phyloP scores from a whole-genome alignment of 2,113 vertebrate species.

The Suricata suricatta region DNA sequence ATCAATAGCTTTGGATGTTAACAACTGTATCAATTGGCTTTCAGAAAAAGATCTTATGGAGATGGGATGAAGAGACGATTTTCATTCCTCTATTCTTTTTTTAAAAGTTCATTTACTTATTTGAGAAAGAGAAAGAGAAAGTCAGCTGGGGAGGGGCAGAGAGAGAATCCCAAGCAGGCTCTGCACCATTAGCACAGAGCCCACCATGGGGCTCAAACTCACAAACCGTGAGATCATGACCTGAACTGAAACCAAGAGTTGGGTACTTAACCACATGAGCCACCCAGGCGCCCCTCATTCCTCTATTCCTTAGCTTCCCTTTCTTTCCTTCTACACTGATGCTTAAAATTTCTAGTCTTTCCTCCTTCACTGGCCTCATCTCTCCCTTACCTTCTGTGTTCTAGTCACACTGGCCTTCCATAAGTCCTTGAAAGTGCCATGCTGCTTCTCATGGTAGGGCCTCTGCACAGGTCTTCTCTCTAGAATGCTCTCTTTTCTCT shows the following conservation, averaged over 20 bases:
- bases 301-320: neutral
- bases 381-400: neutral
- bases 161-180: too few relatives aligned
- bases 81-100: neutral
- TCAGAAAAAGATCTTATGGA: neutral
- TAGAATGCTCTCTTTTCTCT: neutral
- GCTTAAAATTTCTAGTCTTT: neutral
- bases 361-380: too few relatives aligned
- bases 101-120: too few relatives aligned
- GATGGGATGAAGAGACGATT: neutral
- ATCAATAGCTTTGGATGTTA: slow-evolving; percentile 9
- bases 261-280: too few relatives aligned
- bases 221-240: too few relatives aligned
- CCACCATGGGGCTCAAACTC: too few relatives aligned
- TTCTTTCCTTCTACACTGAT: neutral
- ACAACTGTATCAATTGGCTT: neutral
- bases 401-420: neutral
- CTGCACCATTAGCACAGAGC: too few relatives aligned
- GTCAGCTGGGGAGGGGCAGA: too few relatives aligned
- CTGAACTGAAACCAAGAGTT: too few relatives aligned
- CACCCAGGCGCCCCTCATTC: too few relatives aligned
- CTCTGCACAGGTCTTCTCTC: neutral
- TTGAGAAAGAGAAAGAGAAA: too few relatives aligned
- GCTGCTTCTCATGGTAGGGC: neutral
- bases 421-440: neutral